Evolutionary conservation across 2,888 invertebrate genomes (phyloP), one percentile per base, ranked within the genome.

Genomic region (Halictus quadricinctus): DNA sequence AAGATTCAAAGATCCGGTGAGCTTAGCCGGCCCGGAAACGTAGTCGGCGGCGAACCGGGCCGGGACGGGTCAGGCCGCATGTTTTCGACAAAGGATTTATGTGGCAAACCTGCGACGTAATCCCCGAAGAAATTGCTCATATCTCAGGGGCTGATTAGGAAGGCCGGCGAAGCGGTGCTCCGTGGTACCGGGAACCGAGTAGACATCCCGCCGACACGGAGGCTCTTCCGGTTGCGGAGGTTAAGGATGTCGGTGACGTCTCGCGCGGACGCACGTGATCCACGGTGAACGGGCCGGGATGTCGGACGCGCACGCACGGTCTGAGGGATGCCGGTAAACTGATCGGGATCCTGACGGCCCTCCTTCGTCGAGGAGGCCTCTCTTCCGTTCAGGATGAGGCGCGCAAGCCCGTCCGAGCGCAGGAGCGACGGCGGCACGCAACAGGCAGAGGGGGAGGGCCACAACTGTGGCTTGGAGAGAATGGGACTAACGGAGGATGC

Each of bases 321-420:
- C 90, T 91, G 91, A 90, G 91, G 86, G 91, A 92, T 91, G 93
- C 92, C 93, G 93, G 93, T 91, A 91, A 93, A 94, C 93, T 94
- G 93, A 91, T 92, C 89, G 92, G 90, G 91, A 93, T 93, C 92
- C 92, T 92, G 93, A 89, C 91, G 90, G 91, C 92, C 90, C 91
- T 92, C 92, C 88, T 86, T 86, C 76, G 81, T 50, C 77, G 88
- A 88, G 79, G 90, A 90, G 87, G 74, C 78, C 88, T 86, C 82
- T 70, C 69, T 87, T 87, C 81, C 83, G 83, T 86, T 76, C 90
- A 90, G 90, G 89, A 90, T 86, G 90, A 88, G 88, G 89, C 92
- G 92, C 92, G 92, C 92, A 92, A 91, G 90, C 91, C 84, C 91
- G 83, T 84, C 69, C 43, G 79, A 74, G 69, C 77, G 80, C 78